A percentile compares a stretch with the other conserved stretches of the same genome.
These are phyloP conservation scores for Ondatra zibethicus DNA, from an alignment of 2,113 vertebrate species.

Conservation along the genomic window DNA sequence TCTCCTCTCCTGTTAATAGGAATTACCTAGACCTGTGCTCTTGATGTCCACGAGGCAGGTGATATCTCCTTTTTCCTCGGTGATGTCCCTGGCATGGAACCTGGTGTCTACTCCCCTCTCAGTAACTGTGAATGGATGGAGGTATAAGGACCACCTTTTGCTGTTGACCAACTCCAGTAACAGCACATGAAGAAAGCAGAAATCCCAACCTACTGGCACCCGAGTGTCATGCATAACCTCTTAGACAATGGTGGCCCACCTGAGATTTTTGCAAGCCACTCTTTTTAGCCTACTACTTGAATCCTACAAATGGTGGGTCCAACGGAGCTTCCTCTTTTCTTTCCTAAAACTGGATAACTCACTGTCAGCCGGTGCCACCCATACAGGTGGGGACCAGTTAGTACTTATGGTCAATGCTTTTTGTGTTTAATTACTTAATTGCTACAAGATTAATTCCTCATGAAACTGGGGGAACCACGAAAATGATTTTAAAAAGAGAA, in stretches of 20 bases:
- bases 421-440: constrained; percentile 55
- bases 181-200: background rate
- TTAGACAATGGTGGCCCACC: background rate
- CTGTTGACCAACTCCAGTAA: background rate
- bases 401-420: constrained; percentile 19
- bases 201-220: background rate
- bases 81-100: background rate
- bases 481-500: constrained; percentile 38
- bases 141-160: background rate
- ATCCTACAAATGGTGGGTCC: background rate
- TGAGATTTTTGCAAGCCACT: background rate
- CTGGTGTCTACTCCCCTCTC: background rate
- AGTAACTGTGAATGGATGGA: background rate
- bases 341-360: background rate
- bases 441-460: constrained; percentile 39
- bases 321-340: background rate
- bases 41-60: background rate
- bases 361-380: background rate
- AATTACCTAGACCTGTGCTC: background rate
- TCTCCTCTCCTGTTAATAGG: background rate
- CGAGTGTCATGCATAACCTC: background rate
- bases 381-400: background rate
- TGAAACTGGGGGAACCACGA: background rate
- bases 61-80: background rate
- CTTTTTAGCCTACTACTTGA: constrained; percentile 1